Conservation (phyloP, 1,140 invertebrate species). For the Dendrolimus punctatus region DNA sequence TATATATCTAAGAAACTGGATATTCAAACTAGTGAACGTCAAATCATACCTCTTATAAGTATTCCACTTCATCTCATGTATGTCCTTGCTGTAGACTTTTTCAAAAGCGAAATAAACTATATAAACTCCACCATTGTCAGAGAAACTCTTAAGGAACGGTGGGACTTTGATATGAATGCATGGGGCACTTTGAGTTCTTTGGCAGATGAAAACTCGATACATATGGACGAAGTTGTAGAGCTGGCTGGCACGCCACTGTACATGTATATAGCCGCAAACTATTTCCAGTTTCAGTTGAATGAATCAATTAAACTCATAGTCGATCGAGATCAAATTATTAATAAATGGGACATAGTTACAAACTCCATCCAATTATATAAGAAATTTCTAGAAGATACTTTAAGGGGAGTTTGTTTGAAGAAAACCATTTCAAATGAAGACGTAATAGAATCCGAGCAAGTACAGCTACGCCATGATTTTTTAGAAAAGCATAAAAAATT, state of each 20-base stretch:
- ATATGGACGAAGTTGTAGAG: slow-evolving; percentile 1
- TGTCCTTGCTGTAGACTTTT: slow-evolving; percentile 8
- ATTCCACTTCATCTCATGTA: slow-evolving; percentile 14
- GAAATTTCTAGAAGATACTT: slow-evolving; percentile 8
- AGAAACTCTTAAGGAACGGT: slow-evolving; percentile 9
- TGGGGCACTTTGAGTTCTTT: not conserved
- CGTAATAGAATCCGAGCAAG: not conserved
- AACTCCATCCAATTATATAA: slow-evolving; percentile 9
- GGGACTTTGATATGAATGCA: slow-evolving; percentile 2
- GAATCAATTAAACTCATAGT: slow-evolving; percentile 9
- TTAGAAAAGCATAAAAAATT: slow-evolving; percentile 14
- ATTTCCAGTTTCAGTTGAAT: slow-evolving; percentile 15
- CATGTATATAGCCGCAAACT: slow-evolving; percentile 18
- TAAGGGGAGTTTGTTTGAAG: slow-evolving; percentile 8
- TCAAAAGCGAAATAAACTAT: slow-evolving; percentile 14
- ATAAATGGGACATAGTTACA: slow-evolving; percentile 8
- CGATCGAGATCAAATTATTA: slow-evolving; percentile 2
- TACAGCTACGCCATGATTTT: slow-evolving; percentile 8
- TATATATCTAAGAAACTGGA: slow-evolving; percentile 3
- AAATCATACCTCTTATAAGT: slow-evolving; percentile 10
- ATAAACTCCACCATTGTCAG: slow-evolving; percentile 5
- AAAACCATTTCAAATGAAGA: not conserved
- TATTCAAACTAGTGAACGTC: slow-evolving; percentile 3
- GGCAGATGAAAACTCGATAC: slow-evolving; percentile 1
- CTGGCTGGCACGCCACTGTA: slow-evolving; percentile 16